These are phyloP conservation scores for Grus americana DNA, from an alignment of 2,113 vertebrate genomes.

Conservation along the genomic window DNA sequence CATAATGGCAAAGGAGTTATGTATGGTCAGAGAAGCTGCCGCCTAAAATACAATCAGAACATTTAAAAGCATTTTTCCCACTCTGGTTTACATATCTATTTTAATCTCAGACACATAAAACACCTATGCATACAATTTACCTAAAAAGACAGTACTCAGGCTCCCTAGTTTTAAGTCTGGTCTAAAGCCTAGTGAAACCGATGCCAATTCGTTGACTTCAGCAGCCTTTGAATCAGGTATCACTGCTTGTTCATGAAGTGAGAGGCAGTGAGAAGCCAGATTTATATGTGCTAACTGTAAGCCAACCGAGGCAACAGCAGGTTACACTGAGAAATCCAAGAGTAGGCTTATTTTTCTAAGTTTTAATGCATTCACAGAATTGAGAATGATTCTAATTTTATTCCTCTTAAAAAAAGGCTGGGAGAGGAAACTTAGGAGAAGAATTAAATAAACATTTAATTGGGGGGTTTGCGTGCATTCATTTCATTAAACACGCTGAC, in stretches of 20 bases:
- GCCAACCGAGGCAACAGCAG: neutral
- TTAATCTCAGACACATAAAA: neutral
- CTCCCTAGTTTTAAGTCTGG: neutral
- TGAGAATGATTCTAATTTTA: neutral
- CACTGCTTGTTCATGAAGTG: neutral
- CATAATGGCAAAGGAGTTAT: neutral
- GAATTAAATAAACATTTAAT: neutral
- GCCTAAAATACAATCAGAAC: neutral
- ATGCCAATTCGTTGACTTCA: neutral
- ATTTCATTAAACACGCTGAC: neutral
- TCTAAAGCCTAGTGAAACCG: neutral
- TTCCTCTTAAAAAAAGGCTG: neutral
- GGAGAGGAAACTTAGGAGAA: neutral
- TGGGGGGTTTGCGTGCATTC: fast-evolving
- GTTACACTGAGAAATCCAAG: neutral
- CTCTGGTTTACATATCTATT: neutral
- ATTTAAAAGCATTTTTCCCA: neutral
- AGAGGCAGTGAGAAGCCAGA: neutral
- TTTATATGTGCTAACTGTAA: neutral
- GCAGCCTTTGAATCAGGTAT: neutral
- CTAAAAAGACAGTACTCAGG: neutral
- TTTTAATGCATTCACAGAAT: neutral
- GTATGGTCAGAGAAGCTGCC: neutral
- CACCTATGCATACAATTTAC: neutral
- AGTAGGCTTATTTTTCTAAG: neutral